Evolutionary conservation across 2,888 invertebrate genomes (phyloP), one percentile per base, ranked within the genome.

Genomic region (Coremacera marginata): DNA sequence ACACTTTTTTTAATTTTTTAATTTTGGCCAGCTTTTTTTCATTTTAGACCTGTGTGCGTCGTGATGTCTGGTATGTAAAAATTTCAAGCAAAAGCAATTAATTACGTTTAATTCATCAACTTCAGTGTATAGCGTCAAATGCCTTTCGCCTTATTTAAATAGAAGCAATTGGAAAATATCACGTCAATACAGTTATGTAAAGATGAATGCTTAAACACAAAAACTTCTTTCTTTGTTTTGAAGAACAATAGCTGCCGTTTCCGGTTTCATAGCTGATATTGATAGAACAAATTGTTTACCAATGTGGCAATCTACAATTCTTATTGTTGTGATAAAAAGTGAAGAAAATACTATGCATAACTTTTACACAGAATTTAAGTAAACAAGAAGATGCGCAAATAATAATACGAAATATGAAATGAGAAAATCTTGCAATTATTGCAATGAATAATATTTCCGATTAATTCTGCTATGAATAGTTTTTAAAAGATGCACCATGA

Each of bases 201-300:
- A n/a, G n/a, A n/a, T n/a, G n/a, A n/a, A n/a, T n/a, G n/a, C 19
- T 60, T 60, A 14, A 11, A 19, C 19, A 3, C 68, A 49, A 68
- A n/a, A n/a, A n/a, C n/a, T 68, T 68, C 51, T 51, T 51, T 68
- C 22, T 51, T 51, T 51, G 68, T 51, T 68, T 16, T 22, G 9
- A 68, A 49, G 25, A 68, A 68, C 68, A 68, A 68, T 68, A 51
- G 68, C 68, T 68, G 52, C 51, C 51, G 25, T 27, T 68, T 68
- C 49, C 49, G 68, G 51, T 34, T 68, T 25, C 68, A 51, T 51
- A 7, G 27, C 49, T 51, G 22, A 9, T 68, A 68, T 68, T 68
- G 68, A 68, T 52, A 68, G 49, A 68, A 68, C 68, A 68, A 68
- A 68, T 52, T 68, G 68, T 51, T 68, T 68, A 51, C 68, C 68